Percentiles rank a stretch among this genome's conserved stretches.
Conservation (phyloP, 2,797 vertebrate species). For the Pseudochaenichthys georgianus region DNA sequence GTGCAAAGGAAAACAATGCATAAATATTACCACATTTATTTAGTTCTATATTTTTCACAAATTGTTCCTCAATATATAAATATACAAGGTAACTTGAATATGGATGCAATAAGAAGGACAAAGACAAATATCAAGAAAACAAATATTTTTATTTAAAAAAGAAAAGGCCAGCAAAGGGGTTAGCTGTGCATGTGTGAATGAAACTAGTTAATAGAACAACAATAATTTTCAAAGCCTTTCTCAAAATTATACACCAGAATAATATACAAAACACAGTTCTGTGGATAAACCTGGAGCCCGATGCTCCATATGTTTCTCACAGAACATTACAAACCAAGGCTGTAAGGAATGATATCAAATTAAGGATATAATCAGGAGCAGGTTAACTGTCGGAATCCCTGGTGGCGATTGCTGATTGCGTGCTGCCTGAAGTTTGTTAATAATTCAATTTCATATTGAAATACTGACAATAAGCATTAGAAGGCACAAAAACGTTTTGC, state of each 20-base stretch:
- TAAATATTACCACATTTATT: constrained; percentile 12
- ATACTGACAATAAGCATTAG: constrained; percentile 76
- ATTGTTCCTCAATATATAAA: constrained; percentile 23
- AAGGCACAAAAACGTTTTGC: constrained; percentile 76
- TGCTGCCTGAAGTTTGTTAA: constrained; percentile 74
- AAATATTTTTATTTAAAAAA: constrained; percentile 77
- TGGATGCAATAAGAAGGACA: constrained; percentile 53
- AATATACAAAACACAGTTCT: constrained; percentile 81
- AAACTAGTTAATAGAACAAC: constrained; percentile 86
- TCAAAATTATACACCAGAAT: constrained; percentile 82
- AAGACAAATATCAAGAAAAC: constrained; percentile 74
- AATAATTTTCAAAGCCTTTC: constrained; percentile 83
- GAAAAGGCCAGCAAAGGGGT: constrained; percentile 91
- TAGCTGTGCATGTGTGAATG: constrained; percentile 93
- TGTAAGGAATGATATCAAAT: constrained; percentile 75
- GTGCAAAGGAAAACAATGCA: constrained; percentile 11
- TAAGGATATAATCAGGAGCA: constrained; percentile 55
- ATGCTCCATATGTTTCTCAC: constrained; percentile 52
- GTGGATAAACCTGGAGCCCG: constrained; percentile 62
- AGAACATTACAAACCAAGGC: constrained; percentile 67
- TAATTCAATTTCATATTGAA: constrained; percentile 66
- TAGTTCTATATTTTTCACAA: constrained; percentile 18
- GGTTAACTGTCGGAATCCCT: constrained; percentile 53
- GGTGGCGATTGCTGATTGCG: constrained; percentile 68
- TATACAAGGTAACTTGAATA: not conserved